Conservation (phyloP, 2,113 vertebrate genomes). For the Nicator chloris region DNA sequence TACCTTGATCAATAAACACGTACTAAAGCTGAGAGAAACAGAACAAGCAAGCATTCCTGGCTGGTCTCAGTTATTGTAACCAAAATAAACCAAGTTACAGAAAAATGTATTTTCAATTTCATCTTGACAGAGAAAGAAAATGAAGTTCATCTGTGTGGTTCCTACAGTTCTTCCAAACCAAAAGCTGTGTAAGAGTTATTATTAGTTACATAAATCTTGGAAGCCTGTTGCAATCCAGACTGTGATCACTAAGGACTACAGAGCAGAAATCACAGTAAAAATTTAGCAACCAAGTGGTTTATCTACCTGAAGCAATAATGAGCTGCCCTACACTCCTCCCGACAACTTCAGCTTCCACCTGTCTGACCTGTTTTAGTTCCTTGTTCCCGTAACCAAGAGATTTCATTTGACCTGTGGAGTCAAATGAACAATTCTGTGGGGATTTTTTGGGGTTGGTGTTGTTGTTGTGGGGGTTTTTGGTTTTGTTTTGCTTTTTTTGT, state of each 20-base stretch:
- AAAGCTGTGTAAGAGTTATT: not conserved
- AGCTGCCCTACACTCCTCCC: not conserved
- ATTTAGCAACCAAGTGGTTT: not conserved
- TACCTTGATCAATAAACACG: not conserved
- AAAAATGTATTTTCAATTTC: conserved; percentile 20
- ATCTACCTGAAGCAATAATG: not conserved
- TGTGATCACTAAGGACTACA: not conserved
- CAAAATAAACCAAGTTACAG: not conserved
- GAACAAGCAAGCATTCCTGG: not conserved
- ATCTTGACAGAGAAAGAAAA: conserved; percentile 3
- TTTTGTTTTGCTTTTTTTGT: too few species aligned
- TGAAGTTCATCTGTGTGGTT: not conserved
- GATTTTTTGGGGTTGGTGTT: not conserved
- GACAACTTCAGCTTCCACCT: not conserved
- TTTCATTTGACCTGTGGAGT: not conserved
- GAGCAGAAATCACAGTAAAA: not conserved
- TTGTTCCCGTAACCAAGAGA: not conserved
- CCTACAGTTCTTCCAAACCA: not conserved
- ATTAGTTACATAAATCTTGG: not conserved
- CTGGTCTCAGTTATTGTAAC: not conserved
- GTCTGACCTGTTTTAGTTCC: not conserved
- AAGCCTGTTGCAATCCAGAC: not conserved
- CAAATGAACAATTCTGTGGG: not conserved
- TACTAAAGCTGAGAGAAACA: not conserved
- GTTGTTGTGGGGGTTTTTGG: too few species aligned